Percentiles rank a stretch among this genome's conserved stretches.
phyloP scores from a whole-genome alignment of 2,888 invertebrate species.

The Cryptosula pallasiana region DNA sequence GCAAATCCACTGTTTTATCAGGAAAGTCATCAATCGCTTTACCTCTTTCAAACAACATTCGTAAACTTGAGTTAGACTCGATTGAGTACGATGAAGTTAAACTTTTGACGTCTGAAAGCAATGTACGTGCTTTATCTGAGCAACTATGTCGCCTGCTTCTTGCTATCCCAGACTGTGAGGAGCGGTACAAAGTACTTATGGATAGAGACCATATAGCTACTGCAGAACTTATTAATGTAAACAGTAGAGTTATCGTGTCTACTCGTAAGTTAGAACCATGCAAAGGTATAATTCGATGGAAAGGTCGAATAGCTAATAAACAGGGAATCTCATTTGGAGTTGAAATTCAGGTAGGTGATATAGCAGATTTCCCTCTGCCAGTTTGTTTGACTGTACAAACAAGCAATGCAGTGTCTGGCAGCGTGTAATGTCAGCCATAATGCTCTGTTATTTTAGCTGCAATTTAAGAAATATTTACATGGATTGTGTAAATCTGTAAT shows the following conservation, averaged over 20 bases:
- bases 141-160: slow-evolving; percentile 21
- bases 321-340: slow-evolving; percentile 22
- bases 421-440: no score
- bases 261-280: neutral
- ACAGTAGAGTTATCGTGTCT: slow-evolving; percentile 15
- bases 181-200: slow-evolving; percentile 4
- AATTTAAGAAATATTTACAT: no score
- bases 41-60: neutral
- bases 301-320: slow-evolving; percentile 20
- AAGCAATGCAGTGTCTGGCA: no score
- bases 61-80: slow-evolving; percentile 9
- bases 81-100: slow-evolving; percentile 22
- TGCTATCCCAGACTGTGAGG: slow-evolving; percentile 23
- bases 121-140: neutral
- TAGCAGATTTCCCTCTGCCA: neutral
- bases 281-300: slow-evolving; percentile 16
- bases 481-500: no score
- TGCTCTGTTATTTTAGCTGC: no score
- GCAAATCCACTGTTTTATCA: neutral
- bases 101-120: neutral
- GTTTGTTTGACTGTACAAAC: neutral
- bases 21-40: neutral
- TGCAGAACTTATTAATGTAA: neutral
- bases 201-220: neutral
- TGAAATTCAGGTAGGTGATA: slow-evolving; percentile 20